Percentiles rank a stretch among this genome's conserved stretches.
phyloP scores from a whole-genome alignment of 2,113 vertebrate species.

The Alectura lathami region DNA sequence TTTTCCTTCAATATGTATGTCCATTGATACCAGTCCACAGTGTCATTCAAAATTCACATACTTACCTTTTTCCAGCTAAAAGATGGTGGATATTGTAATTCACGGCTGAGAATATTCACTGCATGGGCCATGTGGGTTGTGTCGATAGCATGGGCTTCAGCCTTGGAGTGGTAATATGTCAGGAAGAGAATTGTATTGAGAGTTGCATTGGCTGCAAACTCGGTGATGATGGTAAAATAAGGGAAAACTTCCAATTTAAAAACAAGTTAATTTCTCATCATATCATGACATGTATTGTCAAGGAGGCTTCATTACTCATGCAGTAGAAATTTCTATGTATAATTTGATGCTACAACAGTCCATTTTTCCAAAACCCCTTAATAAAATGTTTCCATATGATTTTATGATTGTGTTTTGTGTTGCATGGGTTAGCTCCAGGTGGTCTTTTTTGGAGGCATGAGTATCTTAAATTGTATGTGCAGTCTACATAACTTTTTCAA shows the following conservation, averaged over 20 bases:
- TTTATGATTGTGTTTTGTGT: constrained; percentile 20
- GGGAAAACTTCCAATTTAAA: background rate
- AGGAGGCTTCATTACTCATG: background rate
- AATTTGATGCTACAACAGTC: background rate
- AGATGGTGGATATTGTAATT: background rate
- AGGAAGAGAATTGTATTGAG: background rate
- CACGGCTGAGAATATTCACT: background rate
- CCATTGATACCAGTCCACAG: background rate
- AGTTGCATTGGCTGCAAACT: background rate
- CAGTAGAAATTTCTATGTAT: background rate
- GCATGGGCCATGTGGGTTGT: background rate
- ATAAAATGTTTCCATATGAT: constrained; percentile 19
- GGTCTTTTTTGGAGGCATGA: constrained; percentile 10
- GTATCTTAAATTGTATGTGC: constrained; percentile 18
- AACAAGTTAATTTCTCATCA: background rate
- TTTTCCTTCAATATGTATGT: background rate
- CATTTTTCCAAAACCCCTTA: background rate
- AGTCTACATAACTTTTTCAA: constrained; percentile 28
- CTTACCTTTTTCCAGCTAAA: background rate
- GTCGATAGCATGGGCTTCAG: background rate
- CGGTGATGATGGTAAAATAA: background rate
- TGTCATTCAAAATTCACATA: background rate
- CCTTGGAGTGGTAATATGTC: background rate
- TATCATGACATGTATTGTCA: background rate
- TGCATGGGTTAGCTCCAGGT: constrained; percentile 27